phyloP scores from a whole-genome alignment of 2,113 vertebrate genomes.

The Petromus typicus region DNA sequence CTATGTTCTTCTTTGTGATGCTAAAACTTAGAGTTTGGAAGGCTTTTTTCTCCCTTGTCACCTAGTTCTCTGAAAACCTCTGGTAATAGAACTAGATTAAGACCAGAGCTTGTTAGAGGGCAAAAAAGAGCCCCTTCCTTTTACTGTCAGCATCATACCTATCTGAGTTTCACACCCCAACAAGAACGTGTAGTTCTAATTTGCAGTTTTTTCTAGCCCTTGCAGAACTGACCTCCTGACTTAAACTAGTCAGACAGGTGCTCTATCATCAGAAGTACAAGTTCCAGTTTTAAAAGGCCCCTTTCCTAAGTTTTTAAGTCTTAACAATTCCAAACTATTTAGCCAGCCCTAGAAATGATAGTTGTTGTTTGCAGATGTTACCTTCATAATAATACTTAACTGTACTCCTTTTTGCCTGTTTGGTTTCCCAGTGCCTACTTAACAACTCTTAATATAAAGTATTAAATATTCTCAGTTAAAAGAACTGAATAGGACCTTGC shows the following conservation, averaged over 20 bases:
- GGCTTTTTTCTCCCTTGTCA: conserved; percentile 4
- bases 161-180: background rate
- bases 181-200: background rate
- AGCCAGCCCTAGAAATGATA: background rate
- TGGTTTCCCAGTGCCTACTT: conserved; percentile 17
- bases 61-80: background rate
- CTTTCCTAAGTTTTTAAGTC: background rate
- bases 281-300: background rate
- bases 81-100: background rate
- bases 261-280: background rate
- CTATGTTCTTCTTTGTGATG: background rate
- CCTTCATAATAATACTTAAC: background rate
- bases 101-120: background rate
- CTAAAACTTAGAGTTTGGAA: background rate
- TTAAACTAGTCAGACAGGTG: background rate
- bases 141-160: background rate
- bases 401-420: background rate
- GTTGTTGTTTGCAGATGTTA: background rate
- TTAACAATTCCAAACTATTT: conserved; percentile 2
- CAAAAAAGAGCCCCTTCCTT: background rate
- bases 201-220: background rate
- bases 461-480: conserved; percentile 25
- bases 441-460: conserved; percentile 1
- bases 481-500: background rate
- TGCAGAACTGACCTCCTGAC: background rate